Conservation (phyloP, 2,888 invertebrate genomes). For the Synanthedon vespiformis region DNA sequence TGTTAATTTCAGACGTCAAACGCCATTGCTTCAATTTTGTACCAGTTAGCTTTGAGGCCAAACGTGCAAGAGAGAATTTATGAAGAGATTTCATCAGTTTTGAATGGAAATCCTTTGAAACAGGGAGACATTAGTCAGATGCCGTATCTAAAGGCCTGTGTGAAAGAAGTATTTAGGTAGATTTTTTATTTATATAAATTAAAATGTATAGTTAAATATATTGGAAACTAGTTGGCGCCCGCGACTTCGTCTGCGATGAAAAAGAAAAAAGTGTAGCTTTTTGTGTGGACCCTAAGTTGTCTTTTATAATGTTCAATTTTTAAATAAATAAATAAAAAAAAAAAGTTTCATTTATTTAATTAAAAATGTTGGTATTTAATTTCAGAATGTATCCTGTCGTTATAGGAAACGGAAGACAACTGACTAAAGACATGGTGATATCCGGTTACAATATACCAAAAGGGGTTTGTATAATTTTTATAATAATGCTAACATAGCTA, state of each 20-base stretch:
- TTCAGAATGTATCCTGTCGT: constrained; percentile 82
- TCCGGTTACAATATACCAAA: constrained; percentile 81
- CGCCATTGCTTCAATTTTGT: constrained; percentile 78
- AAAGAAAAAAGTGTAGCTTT: no score
- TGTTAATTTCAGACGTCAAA: constrained; percentile 75
- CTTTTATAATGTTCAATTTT: not conserved
- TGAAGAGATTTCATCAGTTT: constrained; percentile 67
- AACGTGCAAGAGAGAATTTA: constrained; percentile 74
- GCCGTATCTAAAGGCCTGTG: constrained; percentile 77
- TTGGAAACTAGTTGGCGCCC: no score
- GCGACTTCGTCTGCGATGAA: no score
- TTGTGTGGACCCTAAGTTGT: not conserved
- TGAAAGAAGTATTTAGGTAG: constrained; percentile 83
- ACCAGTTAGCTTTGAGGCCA: constrained; percentile 76
- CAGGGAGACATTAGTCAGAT: constrained; percentile 72
- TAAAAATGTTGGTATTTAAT: constrained; percentile 7
- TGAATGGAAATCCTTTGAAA: constrained; percentile 54
- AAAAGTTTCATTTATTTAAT: not conserved
- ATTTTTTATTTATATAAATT: no score
- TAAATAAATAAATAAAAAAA: not conserved
- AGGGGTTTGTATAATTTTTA: constrained; percentile 69
- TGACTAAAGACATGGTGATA: constrained; percentile 76
- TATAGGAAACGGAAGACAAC: constrained; percentile 79
- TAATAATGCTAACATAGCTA: no score
- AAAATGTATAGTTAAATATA: no score